phyloP scores from a whole-genome alignment of 35 echinoderm and acorn worm species.

The Amphiura filiformis region DNA sequence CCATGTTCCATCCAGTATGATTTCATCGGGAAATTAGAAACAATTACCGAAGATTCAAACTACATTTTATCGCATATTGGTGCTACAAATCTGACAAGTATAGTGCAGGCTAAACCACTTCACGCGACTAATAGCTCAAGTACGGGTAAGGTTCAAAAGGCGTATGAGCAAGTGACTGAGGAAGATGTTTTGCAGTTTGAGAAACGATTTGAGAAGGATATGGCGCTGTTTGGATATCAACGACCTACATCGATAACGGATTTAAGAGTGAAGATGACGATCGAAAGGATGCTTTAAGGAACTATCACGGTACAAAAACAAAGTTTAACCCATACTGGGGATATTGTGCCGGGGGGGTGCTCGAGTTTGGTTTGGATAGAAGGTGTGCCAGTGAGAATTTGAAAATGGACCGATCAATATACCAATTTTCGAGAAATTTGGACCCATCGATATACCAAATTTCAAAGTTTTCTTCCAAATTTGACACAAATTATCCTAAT shows the following conservation, averaged over 20 bases:
- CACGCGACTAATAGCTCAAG: background rate
- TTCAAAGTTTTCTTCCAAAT: too few relatives aligned
- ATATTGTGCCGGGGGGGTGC: too few relatives aligned
- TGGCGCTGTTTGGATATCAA: background rate
- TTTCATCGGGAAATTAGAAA: background rate
- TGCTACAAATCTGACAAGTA: background rate
- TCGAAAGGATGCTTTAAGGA: too few relatives aligned
- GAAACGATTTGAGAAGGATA: background rate
- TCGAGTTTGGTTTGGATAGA: too few relatives aligned
- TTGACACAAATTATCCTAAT: too few relatives aligned
- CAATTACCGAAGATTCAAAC: background rate
- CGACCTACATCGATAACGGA: background rate
- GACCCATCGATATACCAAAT: too few relatives aligned
- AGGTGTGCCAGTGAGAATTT: too few relatives aligned
- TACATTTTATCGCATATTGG: background rate
- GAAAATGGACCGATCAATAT: too few relatives aligned
- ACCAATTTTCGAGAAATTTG: too few relatives aligned
- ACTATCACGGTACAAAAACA: too few relatives aligned
- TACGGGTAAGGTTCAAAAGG: background rate
- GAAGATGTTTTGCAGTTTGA: background rate
- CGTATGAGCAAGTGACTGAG: background rate
- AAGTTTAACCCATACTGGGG: too few relatives aligned
- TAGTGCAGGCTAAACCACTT: background rate
- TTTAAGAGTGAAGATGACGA: too few relatives aligned
- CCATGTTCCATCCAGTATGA: background rate